Evolutionary conservation across 2,797 vertebrate genomes (phyloP), one percentile per base, ranked within the genome.

Genomic region (Micrastur ruficollis): DNA sequence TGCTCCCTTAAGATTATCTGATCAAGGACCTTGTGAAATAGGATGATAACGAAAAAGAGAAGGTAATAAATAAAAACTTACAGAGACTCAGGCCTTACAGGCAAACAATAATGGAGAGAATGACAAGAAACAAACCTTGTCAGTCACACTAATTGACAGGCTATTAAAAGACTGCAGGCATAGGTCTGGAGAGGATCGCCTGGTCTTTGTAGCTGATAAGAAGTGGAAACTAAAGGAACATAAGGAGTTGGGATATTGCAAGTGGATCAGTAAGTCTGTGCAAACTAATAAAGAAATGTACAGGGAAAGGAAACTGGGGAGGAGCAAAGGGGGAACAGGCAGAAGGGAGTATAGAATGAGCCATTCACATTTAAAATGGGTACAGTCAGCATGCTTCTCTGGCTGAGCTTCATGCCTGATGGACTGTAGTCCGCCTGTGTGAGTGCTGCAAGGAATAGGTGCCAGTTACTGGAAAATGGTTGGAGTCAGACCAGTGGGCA

Each of bases 281-380:
- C 17, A 71, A 61, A 38, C 15, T 67, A 34, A 32, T 36, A 34
- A 27, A n/a, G 11, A 15, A 80, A 75, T 21, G 7, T 12, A 11
- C 40, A 62, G 26, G 2, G 2, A 20, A 71, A 71, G 22, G 22
- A 71, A 80, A 61, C 3, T 29, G 16, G 20, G 8, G 23, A 42
- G 17, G 8, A 90, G 3, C 12, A 80, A 47, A 62, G 20, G 18
- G 13, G 18, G 5, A 62, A 25, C 27, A 53, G 26, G 53, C 13
- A 66, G 36, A 75, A 75, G 27, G 6, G 25, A 10, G 0, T 27
- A n/a, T 62, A 47, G 55, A 70, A 38, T 8, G 16, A 23, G 4
- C 20, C 12, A 12, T 46, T n/a, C 29, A 27, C 0, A 0, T 47
- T 20, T 67, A 31, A 66, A 71, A 61, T 36, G 2, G 20, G 18